Conservation (phyloP, 2,888 invertebrate genomes). For the Drosophila engyochracea region DNA sequence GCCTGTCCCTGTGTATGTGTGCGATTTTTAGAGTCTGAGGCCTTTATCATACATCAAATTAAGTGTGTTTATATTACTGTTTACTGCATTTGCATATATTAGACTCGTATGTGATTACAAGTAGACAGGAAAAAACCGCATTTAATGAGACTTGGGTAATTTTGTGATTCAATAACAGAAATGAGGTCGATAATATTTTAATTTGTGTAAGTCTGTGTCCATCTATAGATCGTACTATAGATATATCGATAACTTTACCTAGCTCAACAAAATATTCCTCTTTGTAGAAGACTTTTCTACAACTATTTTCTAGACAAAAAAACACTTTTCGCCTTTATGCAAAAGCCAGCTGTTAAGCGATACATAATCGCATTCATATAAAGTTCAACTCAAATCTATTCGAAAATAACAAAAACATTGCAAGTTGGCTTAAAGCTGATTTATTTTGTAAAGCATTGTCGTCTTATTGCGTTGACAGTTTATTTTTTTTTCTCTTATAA, state of each 20-base stretch:
- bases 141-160: background rate
- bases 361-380: background rate
- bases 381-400: conserved; percentile 6
- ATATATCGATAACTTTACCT: no score
- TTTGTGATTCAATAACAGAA: background rate
- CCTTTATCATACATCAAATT: conserved; percentile 35
- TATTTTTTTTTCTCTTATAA: background rate
- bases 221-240: background rate
- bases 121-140: background rate
- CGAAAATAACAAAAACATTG: conserved; percentile 5
- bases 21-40: conserved; percentile 10
- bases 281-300: background rate
- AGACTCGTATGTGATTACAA: background rate
- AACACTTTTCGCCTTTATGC: background rate
- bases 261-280: background rate
- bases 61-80: conserved; percentile 42
- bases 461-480: conserved; percentile 29
- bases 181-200: background rate
- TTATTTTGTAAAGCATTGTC: conserved; percentile 9
- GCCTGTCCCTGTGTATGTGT: background rate
- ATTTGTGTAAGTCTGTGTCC: background rate
- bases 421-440: conserved; percentile 31
- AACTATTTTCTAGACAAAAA: background rate
- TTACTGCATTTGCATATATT: conserved; percentile 43
- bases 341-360: background rate